A percentile compares a stretch with the other conserved stretches of the same genome.
These are phyloP conservation scores for Vollenhovia emeryi DNA, from an alignment of 1,140 invertebrate species.

Conservation along the genomic window DNA sequence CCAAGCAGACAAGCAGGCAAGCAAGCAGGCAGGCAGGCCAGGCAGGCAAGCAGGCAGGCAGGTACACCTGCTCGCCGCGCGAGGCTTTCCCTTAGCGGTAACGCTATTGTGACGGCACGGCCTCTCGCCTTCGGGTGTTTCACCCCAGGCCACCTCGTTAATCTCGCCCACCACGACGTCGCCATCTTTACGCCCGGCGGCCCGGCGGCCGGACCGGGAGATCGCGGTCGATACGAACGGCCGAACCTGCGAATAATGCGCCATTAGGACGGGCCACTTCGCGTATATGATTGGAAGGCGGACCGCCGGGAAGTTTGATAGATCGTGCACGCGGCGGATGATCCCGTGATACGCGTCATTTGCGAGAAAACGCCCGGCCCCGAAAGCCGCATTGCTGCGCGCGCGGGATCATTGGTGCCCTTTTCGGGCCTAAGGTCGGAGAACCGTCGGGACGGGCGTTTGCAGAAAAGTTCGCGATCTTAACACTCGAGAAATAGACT, in stretches of 20 bases:
- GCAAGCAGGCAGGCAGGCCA: slow-evolving; percentile 38
- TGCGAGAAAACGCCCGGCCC: neutral
- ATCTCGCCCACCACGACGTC: slow-evolving; percentile 69
- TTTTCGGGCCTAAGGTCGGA: neutral
- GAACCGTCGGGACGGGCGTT: neutral
- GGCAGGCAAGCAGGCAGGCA: slow-evolving; percentile 32
- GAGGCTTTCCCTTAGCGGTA: slow-evolving; percentile 56
- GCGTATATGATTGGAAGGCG: neutral
- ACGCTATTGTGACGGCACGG: slow-evolving; percentile 38
- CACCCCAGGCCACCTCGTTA: slow-evolving; percentile 67
- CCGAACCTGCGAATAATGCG: slow-evolving; percentile 60
- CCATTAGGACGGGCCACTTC: slow-evolving; percentile 41
- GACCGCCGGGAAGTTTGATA: slow-evolving; percentile 35
- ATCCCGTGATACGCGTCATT: slow-evolving; percentile 48
- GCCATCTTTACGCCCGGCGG: slow-evolving; percentile 76
- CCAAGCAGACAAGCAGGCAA: neutral
- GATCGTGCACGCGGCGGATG: neutral
- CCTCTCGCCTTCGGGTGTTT: slow-evolving; percentile 60
- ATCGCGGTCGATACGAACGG: slow-evolving; percentile 60
- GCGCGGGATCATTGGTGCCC: neutral
- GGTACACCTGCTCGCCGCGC: slow-evolving; percentile 68
- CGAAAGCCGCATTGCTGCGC: neutral
- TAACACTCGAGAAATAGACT: neutral
- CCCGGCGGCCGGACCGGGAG: slow-evolving; percentile 18
- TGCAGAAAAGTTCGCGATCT: neutral